phyloP scores from a whole-genome alignment of 2,797 vertebrate genomes.

The Chelonia mydas region DNA sequence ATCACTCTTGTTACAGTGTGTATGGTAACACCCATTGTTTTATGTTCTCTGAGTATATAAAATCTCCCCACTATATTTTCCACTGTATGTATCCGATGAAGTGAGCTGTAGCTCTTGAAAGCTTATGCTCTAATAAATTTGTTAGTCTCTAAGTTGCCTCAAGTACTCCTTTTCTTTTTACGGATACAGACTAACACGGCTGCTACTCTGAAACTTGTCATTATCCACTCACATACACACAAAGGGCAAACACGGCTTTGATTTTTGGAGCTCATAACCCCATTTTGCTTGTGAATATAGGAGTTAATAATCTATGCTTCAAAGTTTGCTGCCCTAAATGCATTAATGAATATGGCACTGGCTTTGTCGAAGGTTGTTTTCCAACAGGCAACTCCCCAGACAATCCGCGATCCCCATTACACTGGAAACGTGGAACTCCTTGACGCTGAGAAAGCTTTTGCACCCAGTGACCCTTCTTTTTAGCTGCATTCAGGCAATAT shows the following conservation, averaged over 20 bases:
- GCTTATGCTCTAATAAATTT: no score
- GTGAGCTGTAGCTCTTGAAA: no score
- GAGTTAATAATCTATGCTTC: background rate
- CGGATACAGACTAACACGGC: no score
- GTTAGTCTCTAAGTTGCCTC: no score
- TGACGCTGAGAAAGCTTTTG: background rate
- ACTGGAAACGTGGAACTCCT: background rate
- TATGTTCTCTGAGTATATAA: no score
- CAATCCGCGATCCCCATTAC: background rate
- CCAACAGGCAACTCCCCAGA: background rate
- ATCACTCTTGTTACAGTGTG: no score
- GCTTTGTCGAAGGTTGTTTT: background rate
- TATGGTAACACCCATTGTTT: no score
- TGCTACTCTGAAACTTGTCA: background rate
- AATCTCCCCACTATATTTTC: no score
- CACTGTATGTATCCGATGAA: no score
- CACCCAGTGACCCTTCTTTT: background rate
- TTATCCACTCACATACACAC: background rate
- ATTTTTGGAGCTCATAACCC: slow-evolving; percentile 9
- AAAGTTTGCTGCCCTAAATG: background rate
- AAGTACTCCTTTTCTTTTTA: no score
- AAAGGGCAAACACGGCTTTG: background rate
- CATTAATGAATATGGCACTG: background rate
- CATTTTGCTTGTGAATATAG: background rate
- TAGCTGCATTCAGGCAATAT: background rate